phyloP scores from a whole-genome alignment of 2,888 invertebrate genomes.

The Drosophila stalkeri region DNA sequence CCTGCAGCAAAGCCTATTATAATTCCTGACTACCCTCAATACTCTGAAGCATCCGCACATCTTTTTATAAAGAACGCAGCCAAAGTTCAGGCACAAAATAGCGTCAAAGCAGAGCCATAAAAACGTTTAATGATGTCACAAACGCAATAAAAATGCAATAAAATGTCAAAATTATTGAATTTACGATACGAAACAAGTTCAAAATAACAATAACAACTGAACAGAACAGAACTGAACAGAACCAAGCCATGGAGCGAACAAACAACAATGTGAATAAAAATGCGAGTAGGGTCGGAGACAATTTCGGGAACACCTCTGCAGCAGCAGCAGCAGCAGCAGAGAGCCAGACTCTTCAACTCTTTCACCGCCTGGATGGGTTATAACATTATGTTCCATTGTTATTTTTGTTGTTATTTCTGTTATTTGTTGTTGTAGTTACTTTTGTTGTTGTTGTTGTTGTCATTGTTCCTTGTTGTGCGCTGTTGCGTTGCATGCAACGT shows the following conservation, averaged over 20 bases:
- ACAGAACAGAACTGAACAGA: constrained; percentile 24
- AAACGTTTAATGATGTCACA: constrained; percentile 81
- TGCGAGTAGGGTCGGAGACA: constrained; percentile 48
- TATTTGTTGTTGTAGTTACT: constrained; percentile 43
- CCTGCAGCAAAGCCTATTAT: background rate
- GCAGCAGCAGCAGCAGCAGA: background rate
- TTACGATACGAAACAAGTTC: constrained; percentile 81
- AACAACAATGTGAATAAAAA: constrained; percentile 55
- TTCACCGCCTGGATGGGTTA: constrained; percentile 70
- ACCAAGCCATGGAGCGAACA: constrained; percentile 37
- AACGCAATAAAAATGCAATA: constrained; percentile 81
- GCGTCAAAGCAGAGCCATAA: constrained; percentile 79
- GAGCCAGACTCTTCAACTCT: constrained; percentile 65
- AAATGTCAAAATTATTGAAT: constrained; percentile 82
- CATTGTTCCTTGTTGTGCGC: constrained; percentile 50
- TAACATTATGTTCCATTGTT: constrained; percentile 75
- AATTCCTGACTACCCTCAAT: constrained; percentile 16
- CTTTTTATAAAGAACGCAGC: constrained; percentile 40
- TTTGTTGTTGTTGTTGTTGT: constrained; percentile 33
- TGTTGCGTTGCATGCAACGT: constrained; percentile 71
- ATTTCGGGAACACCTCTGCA: constrained; percentile 71
- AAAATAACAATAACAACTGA: constrained; percentile 62
- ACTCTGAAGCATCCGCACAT: constrained; percentile 18
- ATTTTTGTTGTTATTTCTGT: constrained; percentile 46
- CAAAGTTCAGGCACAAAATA: constrained; percentile 72